Percentiles rank a stretch among this genome's conserved stretches.
Conservation (phyloP, 2,113 vertebrate genomes). For the Porphyrio hochstetteri region DNA sequence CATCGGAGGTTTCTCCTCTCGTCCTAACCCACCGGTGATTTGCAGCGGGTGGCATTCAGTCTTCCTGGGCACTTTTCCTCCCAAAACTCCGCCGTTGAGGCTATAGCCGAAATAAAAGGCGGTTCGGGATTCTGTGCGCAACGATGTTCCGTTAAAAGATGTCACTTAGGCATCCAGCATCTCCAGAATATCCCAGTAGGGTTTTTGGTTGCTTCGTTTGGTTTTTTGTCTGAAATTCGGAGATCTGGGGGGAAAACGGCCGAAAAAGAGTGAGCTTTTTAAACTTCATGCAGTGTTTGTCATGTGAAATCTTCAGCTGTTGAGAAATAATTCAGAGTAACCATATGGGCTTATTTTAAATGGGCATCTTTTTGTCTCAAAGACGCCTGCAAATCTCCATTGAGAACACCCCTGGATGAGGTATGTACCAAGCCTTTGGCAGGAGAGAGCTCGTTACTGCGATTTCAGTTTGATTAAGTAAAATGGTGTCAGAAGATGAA, state of each 20-base stretch:
- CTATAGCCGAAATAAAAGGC: constrained; percentile 49
- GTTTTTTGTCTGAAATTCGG: constrained; percentile 16
- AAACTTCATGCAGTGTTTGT: constrained; percentile 31
- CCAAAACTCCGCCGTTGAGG: constrained; percentile 33
- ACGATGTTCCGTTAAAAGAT: background rate
- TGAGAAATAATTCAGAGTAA: constrained; percentile 33
- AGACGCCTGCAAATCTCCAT: constrained; percentile 63
- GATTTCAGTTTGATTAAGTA: constrained; percentile 45
- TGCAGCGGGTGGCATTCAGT: constrained; percentile 32
- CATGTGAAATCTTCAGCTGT: constrained; percentile 52
- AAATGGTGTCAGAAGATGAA: constrained; percentile 55
- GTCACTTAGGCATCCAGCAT: background rate
- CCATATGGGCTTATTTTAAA: constrained; percentile 62
- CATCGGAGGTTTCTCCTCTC: constrained; percentile 62
- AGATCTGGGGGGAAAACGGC: background rate
- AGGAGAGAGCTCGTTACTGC: constrained; percentile 42
- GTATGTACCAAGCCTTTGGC: constrained; percentile 66
- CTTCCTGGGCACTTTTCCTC: background rate
- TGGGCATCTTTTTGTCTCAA: constrained; percentile 73
- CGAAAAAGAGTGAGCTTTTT: constrained; percentile 9
- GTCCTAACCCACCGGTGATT: constrained; percentile 43
- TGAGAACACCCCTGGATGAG: constrained; percentile 69
- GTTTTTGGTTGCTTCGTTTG: background rate
- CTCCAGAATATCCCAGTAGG: constrained; percentile 2
- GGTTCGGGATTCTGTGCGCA: background rate